Evolutionary conservation across 2,113 vertebrate species (phyloP).

Genomic region (Lasiurus cinereus): DNA sequence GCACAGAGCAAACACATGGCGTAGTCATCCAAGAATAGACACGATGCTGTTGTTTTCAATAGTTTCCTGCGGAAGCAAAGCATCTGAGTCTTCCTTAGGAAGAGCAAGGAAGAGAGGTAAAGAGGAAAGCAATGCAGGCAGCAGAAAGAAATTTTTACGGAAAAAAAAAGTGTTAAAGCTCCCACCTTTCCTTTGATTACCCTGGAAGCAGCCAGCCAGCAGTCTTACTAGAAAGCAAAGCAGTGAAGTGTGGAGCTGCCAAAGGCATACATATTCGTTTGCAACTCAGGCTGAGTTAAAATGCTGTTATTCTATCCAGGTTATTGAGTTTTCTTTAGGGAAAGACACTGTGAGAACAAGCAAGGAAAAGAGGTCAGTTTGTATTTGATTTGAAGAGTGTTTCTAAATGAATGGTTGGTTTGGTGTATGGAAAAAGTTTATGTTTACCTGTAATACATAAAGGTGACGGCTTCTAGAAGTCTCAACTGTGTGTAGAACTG

Average conservation of each 20-base stretch:
- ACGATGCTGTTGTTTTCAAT: not conserved
- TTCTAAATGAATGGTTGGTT: not conserved
- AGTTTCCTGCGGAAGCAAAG: not conserved
- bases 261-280: not conserved
- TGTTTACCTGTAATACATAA: not conserved
- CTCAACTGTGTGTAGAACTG: too few species aligned
- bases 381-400: not conserved
- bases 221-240: not conserved
- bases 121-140: not conserved
- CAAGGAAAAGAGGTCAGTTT: not conserved
- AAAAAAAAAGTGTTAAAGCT: not conserved
- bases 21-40: not conserved
- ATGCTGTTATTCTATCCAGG: not conserved
- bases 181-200: not conserved
- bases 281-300: not conserved
- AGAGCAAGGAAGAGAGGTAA: not conserved
- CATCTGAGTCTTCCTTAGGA: not conserved
- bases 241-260: not conserved
- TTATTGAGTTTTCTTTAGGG: not conserved
- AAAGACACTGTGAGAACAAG: not conserved
- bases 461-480: not conserved
- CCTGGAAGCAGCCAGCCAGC: not conserved
- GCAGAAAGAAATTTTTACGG: not conserved
- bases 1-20: not conserved
- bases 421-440: not conserved